A percentile compares a stretch with the other conserved stretches of the same genome.
Conservation (phyloP, 35 echinoderm and acorn worm genomes). For the Holothuria glaberrima region DNA sequence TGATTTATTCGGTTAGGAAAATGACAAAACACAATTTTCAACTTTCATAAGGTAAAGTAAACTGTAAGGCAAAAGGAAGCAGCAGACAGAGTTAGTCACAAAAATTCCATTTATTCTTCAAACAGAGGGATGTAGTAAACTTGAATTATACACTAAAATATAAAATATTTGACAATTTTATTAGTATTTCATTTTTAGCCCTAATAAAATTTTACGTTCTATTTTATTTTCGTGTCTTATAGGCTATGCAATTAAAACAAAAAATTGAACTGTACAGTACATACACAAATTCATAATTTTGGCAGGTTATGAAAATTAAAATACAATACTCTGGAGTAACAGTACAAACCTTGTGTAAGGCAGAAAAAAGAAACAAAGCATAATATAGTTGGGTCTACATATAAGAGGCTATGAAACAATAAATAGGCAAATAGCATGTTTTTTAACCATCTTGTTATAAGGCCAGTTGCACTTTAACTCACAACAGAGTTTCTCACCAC, state of each 20-base stretch:
- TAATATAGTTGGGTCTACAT: background rate
- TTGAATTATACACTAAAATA: slow-evolving; percentile 53
- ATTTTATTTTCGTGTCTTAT: slow-evolving; percentile 21
- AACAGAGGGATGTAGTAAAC: slow-evolving; percentile 40
- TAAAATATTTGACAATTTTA: slow-evolving; percentile 45
- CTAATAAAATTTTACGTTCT: slow-evolving; percentile 26
- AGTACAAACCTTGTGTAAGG: background rate
- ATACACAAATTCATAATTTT: slow-evolving; percentile 39
- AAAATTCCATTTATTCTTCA: slow-evolving; percentile 41
- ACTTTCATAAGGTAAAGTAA: no score
- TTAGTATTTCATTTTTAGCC: slow-evolving; percentile 51
- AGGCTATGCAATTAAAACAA: slow-evolving; percentile 24
- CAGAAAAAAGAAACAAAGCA: background rate
- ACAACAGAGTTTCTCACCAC: no score
- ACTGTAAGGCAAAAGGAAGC: background rate
- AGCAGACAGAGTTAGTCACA: background rate
- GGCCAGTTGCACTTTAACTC: no score
- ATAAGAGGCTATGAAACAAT: no score
- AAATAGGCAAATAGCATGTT: no score
- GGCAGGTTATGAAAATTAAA: slow-evolving; percentile 23
- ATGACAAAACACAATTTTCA: no score
- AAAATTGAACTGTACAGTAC: slow-evolving; percentile 11
- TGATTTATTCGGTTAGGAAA: no score
- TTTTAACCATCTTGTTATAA: no score
- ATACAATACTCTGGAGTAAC: background rate